Evolutionary conservation across 2,113 vertebrate species (phyloP).

Genomic region (Grammomys dolichurus): DNA sequence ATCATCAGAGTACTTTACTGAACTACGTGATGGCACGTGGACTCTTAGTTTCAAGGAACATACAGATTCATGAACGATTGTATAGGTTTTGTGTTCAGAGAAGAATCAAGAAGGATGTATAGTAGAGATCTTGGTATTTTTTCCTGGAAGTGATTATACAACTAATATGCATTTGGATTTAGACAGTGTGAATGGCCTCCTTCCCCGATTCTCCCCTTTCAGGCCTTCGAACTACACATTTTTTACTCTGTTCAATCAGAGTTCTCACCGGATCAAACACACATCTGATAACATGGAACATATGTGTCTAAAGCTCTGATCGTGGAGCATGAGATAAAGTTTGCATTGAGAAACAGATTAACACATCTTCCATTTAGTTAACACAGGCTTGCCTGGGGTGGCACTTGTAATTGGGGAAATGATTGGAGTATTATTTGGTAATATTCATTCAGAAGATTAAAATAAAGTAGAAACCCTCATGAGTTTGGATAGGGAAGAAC

Average conservation of each 20-base stretch:
- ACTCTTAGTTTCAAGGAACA: not conserved
- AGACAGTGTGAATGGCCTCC: not conserved
- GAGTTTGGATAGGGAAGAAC: not conserved
- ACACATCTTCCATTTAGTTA: not conserved
- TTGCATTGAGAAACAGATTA: not conserved
- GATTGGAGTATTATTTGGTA: not conserved
- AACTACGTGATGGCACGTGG: not conserved
- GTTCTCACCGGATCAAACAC: not conserved
- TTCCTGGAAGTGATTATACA: not conserved
- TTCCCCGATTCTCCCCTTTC: not conserved
- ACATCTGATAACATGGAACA: not conserved
- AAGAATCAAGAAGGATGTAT: not conserved
- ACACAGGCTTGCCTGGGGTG: not conserved
- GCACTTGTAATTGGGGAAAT: not conserved
- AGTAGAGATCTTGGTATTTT: not conserved
- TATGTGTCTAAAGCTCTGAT: not conserved
- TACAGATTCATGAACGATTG: constrained; percentile 11
- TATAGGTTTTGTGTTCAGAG: not conserved
- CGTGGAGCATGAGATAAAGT: not conserved
- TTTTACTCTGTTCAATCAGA: not conserved
- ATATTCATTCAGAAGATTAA: not conserved
- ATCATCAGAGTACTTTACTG: not conserved
- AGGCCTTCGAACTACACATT: not conserved
- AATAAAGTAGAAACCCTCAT: not conserved
- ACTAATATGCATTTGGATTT: not conserved